Conservation (phyloP, 2,797 vertebrate species). For the Cetoscarus ocellatus region DNA sequence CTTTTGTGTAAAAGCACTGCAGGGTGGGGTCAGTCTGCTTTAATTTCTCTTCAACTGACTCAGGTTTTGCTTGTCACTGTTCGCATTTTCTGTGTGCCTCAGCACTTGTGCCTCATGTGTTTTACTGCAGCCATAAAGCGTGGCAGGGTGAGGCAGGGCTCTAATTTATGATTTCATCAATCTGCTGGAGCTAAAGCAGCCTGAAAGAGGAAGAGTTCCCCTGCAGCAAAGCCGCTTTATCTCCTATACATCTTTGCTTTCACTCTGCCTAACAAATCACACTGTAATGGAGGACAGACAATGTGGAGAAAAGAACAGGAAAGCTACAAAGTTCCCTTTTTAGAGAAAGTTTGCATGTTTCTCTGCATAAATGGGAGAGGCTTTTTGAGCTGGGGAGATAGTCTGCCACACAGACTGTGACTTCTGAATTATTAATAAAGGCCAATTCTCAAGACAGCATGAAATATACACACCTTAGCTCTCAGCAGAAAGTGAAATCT, state of each 20-base stretch:
- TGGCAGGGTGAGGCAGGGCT: slow-evolving; percentile 51
- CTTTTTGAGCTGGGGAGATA: neutral
- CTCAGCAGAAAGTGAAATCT: neutral
- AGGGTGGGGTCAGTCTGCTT: neutral
- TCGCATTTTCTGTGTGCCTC: slow-evolving; percentile 15
- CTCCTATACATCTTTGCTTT: slow-evolving; percentile 26
- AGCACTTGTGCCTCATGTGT: slow-evolving; percentile 19
- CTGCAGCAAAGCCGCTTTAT: slow-evolving; percentile 30
- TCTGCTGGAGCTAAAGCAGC: slow-evolving; percentile 34
- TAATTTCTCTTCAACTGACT: neutral
- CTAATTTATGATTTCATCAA: slow-evolving; percentile 72
- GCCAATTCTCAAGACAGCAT: neutral
- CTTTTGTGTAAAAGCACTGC: neutral
- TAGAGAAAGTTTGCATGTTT: neutral
- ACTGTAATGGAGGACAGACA: slow-evolving; percentile 1
- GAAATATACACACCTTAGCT: neutral
- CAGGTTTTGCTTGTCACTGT: slow-evolving; percentile 5
- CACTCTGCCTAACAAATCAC: slow-evolving; percentile 13
- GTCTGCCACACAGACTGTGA: neutral
- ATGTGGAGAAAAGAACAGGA: neutral
- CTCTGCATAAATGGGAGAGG: neutral
- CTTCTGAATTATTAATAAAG: slow-evolving; percentile 13
- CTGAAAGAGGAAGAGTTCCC: slow-evolving; percentile 34
- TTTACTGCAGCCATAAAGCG: slow-evolving; percentile 57
- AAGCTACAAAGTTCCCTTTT: neutral